A percentile compares a stretch with the other conserved stretches of the same genome.
Conservation (phyloP, 2,113 vertebrate genomes). For the Tragelaphus scriptus region DNA sequence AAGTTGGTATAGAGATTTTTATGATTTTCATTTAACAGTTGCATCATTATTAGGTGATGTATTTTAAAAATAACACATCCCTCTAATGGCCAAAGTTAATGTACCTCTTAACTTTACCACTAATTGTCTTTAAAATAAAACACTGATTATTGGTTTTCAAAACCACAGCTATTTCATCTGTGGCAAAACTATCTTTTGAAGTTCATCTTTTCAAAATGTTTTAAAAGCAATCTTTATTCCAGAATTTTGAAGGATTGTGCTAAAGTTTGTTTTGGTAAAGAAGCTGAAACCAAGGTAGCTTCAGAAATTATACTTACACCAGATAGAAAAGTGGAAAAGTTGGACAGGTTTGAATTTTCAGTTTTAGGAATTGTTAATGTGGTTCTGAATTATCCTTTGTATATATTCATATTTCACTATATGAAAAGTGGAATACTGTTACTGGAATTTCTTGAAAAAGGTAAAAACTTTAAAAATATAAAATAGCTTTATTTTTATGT, state of each 20-base stretch:
- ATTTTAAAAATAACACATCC: not conserved
- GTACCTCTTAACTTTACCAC: not conserved
- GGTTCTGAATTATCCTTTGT: not conserved
- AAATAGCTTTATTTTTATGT: not conserved
- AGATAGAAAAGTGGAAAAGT: not conserved
- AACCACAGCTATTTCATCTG: not conserved
- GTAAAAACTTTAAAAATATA: not conserved
- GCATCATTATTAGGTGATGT: not conserved
- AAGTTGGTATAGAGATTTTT: not conserved
- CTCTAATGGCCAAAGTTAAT: not conserved
- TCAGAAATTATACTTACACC: not conserved
- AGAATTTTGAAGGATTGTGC: not conserved
- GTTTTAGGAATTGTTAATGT: not conserved
- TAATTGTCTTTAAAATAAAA: constrained; percentile 3
- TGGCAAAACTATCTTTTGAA: not conserved
- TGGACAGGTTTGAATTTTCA: not conserved
- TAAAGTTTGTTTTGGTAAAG: not conserved
- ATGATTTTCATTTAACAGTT: not conserved
- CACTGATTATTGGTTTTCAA: not conserved
- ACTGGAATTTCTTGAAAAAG: not conserved
- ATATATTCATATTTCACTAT: not conserved
- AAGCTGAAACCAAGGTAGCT: not conserved
- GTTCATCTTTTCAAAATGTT: not conserved
- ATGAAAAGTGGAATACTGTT: not conserved
- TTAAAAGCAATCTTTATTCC: not conserved